phyloP scores from a whole-genome alignment of 2,888 invertebrate genomes.

The Eulithis prunata region DNA sequence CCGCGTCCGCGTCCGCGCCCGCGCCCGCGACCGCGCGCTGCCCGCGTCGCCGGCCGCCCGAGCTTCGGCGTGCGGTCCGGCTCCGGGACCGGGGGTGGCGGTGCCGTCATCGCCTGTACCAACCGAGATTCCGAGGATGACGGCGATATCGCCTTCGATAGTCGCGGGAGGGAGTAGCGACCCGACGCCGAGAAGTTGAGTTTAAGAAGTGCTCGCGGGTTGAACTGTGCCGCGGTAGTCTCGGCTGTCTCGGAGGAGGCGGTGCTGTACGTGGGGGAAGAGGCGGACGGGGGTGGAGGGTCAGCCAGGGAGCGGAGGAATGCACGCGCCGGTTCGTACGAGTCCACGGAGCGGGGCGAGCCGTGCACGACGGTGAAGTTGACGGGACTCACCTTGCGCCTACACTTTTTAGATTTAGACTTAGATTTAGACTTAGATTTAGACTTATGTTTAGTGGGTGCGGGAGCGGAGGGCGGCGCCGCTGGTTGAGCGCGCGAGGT shows the following conservation, averaged over 20 bases:
- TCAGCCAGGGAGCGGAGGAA: slow-evolving; percentile 3
- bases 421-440: slow-evolving; percentile 13
- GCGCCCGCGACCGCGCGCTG: neutral
- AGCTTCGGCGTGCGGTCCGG: slow-evolving; percentile 18
- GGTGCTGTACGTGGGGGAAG: neutral
- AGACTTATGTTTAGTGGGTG: slow-evolving; percentile 15
- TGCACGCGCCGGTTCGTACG: slow-evolving; percentile 7
- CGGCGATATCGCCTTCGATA: slow-evolving; percentile 1
- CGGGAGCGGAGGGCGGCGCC: slow-evolving; percentile 4
- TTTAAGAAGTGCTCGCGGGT: slow-evolving; percentile 6
- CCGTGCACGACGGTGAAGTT: neutral
- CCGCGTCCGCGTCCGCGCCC: neutral
- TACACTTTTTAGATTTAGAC: slow-evolving; percentile 20
- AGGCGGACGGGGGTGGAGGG: neutral
- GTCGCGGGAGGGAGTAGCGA: slow-evolving; percentile 13
- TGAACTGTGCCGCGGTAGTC: neutral
- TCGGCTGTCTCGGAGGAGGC: neutral
- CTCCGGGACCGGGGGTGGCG: neutral
- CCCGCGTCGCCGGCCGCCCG: slow-evolving; percentile 14
- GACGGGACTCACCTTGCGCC: slow-evolving; percentile 10
- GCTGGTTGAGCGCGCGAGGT: slow-evolving; percentile 70
- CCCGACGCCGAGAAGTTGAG: slow-evolving; percentile 9
- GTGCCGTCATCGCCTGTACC: neutral
- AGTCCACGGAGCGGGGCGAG: neutral
- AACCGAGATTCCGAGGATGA: neutral